These are phyloP conservation scores for Anagrus nilaparvatae DNA, from an alignment of 1,140 invertebrate genomes.

Conservation along the genomic window DNA sequence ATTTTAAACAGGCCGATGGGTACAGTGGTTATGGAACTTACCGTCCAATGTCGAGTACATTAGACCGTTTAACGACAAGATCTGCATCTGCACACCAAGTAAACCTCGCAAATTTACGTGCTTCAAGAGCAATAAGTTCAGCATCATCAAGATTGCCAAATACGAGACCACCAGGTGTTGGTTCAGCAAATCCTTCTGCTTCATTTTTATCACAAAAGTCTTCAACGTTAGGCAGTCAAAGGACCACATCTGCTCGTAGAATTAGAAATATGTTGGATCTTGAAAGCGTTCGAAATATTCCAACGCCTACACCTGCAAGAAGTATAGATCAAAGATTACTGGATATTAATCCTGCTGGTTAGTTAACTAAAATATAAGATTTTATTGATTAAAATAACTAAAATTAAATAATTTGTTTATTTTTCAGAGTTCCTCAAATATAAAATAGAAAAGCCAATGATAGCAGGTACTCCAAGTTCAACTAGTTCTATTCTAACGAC, in stretches of 20 bases:
- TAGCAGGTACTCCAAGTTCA: constrained; percentile 42
- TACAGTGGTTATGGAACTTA: constrained; percentile 43
- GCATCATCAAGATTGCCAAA: constrained; percentile 11
- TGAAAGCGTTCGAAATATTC: constrained; percentile 44
- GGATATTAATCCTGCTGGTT: constrained; percentile 78
- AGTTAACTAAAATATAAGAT: constrained; percentile 13
- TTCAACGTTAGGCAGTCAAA: constrained; percentile 37
- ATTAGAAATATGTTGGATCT: constrained; percentile 72
- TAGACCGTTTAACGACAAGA: constrained; percentile 39
- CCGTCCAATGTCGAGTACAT: constrained; percentile 41
- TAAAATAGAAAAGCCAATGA: constrained; percentile 71
- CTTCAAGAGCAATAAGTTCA: constrained; percentile 41
- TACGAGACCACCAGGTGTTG: no score
- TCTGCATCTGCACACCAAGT: constrained; percentile 39
- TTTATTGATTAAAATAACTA: background rate
- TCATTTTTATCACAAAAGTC: constrained; percentile 33
- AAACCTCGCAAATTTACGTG: constrained; percentile 40
- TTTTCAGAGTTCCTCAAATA: constrained; percentile 78
- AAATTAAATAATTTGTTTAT: background rate
- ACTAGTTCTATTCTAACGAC: constrained; percentile 39
- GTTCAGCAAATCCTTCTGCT: no score
- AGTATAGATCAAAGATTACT: constrained; percentile 56
- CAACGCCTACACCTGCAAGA: constrained; percentile 62
- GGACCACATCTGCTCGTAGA: constrained; percentile 61
- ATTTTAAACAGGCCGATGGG: constrained; percentile 31